Evolutionary conservation across 2,113 vertebrate genomes (phyloP), one percentile per base, ranked within the genome.

Genomic region (Halichoerus grypus): DNA sequence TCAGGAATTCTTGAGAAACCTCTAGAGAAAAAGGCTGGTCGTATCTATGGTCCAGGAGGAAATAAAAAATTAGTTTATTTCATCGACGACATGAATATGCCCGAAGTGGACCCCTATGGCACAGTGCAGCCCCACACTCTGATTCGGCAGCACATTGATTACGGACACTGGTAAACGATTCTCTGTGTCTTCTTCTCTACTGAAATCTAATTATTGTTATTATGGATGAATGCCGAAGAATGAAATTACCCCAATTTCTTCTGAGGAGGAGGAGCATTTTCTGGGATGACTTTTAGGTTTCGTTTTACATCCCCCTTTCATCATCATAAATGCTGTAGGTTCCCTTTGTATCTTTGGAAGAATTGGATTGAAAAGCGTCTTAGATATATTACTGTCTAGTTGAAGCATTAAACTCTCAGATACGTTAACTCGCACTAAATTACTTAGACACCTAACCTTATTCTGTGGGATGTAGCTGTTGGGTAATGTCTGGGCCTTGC

Each of bases 61-160:
- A 99, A 99, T 97, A 99, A 98, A 95, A 99, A 98, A 90, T 91
- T 99, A 84, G 83, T 98, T 65, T 99, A 98, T 98, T 99, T 99
- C 93, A 98, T 99, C 76, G 99, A 99, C 49, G 99, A 99, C 96
- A 97, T 99, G 96, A 99, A 99, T 94, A 98, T 99, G 98, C 98
- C 99, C 10, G 98, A 98, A 96, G 98, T 99, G 67, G 99, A 99
- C 92, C 74, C 42, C 33, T 99, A 98, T 11, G 98, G 99, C 98
- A 99, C 98, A 4, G 98, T 99, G 88, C 98, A 99, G 91, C 98
- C 99, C 84, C 99, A 99, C 53, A 94, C 99, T 7, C 98, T 99
- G 46, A 99, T 99, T 89, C 81, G 96, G 11, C 99, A 99, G 76
- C 99, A 99, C 95, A 97, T 99, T 71, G 98, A 99, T 95, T 99